Conservation (phyloP, 53 echinoderm and acorn worm genomes). For the Antedon mediterranea region DNA sequence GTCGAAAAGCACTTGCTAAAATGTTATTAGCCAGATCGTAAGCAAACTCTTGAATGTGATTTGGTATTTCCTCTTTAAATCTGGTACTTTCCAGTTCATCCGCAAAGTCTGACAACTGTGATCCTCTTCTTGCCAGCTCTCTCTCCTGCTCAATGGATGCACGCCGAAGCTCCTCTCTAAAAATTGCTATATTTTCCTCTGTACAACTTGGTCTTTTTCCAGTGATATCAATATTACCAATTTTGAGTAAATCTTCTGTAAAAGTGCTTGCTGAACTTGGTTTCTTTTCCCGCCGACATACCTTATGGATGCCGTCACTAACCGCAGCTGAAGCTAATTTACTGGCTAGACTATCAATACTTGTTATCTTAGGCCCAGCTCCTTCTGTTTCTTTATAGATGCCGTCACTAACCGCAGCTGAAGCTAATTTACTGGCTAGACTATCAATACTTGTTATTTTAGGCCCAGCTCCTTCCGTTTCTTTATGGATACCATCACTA, state of each 20-base stretch:
- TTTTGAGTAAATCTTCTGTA: constrained; percentile 81
- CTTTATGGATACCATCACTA: constrained; percentile 17
- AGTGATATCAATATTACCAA: constrained; percentile 74
- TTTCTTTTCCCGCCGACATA: constrained; percentile 9
- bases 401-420: constrained; percentile 13
- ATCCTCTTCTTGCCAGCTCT: constrained; percentile 46
- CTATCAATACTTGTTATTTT: no score
- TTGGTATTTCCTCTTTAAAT: background rate
- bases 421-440: background rate
- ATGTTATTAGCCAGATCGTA: constrained; percentile 45
- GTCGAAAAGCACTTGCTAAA: constrained; percentile 65
- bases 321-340: constrained; percentile 10
- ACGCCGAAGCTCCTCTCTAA: constrained; percentile 66
- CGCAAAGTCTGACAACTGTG: constrained; percentile 71
- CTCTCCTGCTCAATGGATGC: constrained; percentile 54
- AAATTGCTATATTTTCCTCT: constrained; percentile 75
- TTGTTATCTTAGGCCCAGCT: background rate
- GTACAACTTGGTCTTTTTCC: constrained; percentile 81
- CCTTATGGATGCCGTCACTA: constrained; percentile 19
- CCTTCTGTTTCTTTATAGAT: constrained; percentile 23
- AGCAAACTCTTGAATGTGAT: constrained; percentile 20
- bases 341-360: background rate
- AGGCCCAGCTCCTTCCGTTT: no score
- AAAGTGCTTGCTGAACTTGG: constrained; percentile 13
- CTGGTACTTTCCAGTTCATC: constrained; percentile 40